Conservation (phyloP, 2,888 invertebrate species). For the Spilarctia lutea region DNA sequence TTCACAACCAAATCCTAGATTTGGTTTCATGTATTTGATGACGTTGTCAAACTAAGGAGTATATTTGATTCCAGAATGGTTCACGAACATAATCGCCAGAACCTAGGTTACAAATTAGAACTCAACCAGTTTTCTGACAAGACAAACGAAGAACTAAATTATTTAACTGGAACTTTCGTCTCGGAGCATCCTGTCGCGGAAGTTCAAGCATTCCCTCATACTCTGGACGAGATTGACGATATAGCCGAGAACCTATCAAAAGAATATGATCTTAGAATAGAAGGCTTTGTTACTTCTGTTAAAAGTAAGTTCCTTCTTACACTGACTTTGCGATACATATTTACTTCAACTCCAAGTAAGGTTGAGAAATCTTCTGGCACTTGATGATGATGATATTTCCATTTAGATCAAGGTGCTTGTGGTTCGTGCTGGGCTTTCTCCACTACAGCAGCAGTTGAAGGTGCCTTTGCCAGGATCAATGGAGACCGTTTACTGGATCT, state of each 20-base stretch:
- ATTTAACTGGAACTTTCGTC: slow-evolving; percentile 45
- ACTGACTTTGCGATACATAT: too few relatives aligned
- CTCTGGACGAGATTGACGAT: slow-evolving; percentile 47
- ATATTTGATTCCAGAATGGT: slow-evolving; percentile 47
- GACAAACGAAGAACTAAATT: slow-evolving; percentile 50
- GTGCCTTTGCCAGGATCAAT: slow-evolving; percentile 55
- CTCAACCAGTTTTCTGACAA: slow-evolving; percentile 63
- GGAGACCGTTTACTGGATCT: slow-evolving; percentile 61
- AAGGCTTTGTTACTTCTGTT: slow-evolving; percentile 59
- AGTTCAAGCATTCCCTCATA: slow-evolving; percentile 54
- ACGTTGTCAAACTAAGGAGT: neutral
- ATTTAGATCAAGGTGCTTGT: slow-evolving; percentile 61
- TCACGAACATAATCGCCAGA: slow-evolving; percentile 56
- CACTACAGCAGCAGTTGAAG: slow-evolving; percentile 62
- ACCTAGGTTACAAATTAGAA: slow-evolving; percentile 56
- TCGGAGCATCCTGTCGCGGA: slow-evolving; percentile 28
- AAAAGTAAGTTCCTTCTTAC: slow-evolving; percentile 51
- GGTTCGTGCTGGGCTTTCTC: slow-evolving; percentile 71
- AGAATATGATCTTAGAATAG: slow-evolving; percentile 60
- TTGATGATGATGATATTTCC: neutral
- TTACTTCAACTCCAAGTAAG: too few relatives aligned
- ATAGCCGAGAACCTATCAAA: slow-evolving; percentile 56
- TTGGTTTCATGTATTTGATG: neutral
- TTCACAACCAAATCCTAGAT: neutral
- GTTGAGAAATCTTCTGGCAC: too few relatives aligned